phyloP scores from a whole-genome alignment of 2,113 vertebrate genomes.

The Indicator maculatus region DNA sequence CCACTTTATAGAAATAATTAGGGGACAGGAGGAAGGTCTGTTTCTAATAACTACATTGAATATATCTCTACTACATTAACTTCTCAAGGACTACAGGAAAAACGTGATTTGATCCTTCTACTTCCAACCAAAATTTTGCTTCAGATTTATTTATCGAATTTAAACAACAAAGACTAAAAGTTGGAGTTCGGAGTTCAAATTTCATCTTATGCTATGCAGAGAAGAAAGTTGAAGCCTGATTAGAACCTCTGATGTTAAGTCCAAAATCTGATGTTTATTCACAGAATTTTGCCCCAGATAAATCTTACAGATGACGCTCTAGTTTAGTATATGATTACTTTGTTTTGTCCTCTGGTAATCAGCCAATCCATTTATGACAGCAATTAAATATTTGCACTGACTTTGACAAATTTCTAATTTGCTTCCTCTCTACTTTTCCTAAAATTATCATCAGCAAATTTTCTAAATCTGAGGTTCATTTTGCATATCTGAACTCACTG shows the following conservation, averaged over 20 bases:
- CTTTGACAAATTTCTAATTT: not conserved
- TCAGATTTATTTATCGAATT: not conserved
- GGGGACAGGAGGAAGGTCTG: not conserved
- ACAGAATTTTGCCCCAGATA: not conserved
- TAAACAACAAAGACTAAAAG: not conserved
- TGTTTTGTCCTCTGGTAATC: not conserved
- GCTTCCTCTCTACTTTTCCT: not conserved
- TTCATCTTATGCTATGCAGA: not conserved
- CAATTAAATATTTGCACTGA: not conserved
- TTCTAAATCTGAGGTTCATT: not conserved
- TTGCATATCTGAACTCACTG: not conserved
- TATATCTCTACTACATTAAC: not conserved
- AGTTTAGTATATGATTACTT: not conserved
- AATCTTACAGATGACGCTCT: not conserved
- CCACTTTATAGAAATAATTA: not conserved
- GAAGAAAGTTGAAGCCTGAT: not conserved
- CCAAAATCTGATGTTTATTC: not conserved
- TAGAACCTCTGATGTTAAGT: not conserved
- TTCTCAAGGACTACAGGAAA: not conserved
- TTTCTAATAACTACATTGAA: not conserved
- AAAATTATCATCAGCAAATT: not conserved
- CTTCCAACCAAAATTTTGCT: not conserved
- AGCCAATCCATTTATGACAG: not conserved
- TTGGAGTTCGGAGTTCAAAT: not conserved
- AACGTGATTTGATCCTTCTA: not conserved